Evolutionary conservation across 2,113 vertebrate species (phyloP), one percentile per base, ranked within the genome.

Genomic region (Clinocottus analis): DNA sequence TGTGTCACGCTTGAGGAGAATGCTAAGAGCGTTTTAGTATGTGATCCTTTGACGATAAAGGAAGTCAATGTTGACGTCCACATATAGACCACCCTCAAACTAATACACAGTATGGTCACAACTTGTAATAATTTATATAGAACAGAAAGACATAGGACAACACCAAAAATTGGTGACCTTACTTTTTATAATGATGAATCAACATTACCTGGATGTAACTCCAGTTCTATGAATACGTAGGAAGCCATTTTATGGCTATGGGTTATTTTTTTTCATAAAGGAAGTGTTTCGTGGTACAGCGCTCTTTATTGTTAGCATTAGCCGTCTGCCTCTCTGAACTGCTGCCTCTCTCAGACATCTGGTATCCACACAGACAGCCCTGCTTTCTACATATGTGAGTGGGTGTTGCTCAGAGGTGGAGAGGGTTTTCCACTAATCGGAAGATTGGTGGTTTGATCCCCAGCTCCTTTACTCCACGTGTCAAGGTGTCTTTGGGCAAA

Each of bases 1-100:
- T 85, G 56, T 88, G 87, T 93, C 85, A 87, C 87, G 87, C 89
- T 92, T 94, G 89, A 93, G 91, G 79, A 89, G 89, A 90, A 83
- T 90, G 87, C 81, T 86, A 92, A 90, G 61, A 45, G 23, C 43
- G 65, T 66, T 79, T 71, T 47, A 64, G 14, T 43, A 71, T 47
- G 27, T 55, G 2, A 66, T 73, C 12, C 39, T 66, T 5, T 41
- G 17, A 79, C 39, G 47, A 35, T 47, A 31, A 61, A 79, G 5
- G 35, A n/a, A 56, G 43, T 69, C 49, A 68, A 58, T 51, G 39
- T 56, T 3, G 60, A 43, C 33, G 16, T 58, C 19, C 41, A 64
- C 8, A 11, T 11, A 47, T 21, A n/a, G n/a, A 77, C 13, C 31
- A 29, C 3, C 7, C 1, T 55, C 19, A 63, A 27, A 68, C 39